Conservation (phyloP, 2,888 invertebrate species). For the Orthonevra nobilis region DNA sequence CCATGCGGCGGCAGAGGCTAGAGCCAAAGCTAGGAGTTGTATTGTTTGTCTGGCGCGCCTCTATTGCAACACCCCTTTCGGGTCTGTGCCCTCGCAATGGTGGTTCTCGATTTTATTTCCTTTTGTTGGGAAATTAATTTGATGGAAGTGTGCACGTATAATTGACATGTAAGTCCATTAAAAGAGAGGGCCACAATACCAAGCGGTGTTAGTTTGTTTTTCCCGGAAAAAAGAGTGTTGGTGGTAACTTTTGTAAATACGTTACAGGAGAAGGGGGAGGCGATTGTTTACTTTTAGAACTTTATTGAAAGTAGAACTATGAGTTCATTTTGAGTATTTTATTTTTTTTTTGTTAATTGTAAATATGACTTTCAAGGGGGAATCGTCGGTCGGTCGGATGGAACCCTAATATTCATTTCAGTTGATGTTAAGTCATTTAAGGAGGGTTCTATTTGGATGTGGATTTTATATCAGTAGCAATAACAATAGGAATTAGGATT, state of each 20-base stretch:
- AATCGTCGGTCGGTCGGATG: too few species aligned
- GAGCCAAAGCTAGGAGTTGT: neutral
- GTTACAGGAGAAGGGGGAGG: conserved; percentile 2
- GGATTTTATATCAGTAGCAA: too few species aligned
- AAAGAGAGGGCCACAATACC: neutral
- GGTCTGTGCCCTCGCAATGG: neutral
- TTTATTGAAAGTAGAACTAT: too few species aligned
- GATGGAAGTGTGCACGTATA: conserved; percentile 39
- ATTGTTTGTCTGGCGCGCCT: conserved; percentile 48
- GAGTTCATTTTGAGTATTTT: too few species aligned
- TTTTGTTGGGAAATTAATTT: conserved; percentile 34
- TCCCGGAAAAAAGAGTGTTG: conserved; percentile 1
- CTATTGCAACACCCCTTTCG: conserved; percentile 24
- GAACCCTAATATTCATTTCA: too few species aligned
- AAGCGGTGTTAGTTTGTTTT: conserved; percentile 3
- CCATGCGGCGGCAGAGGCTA: neutral
- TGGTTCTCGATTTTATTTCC: neutral
- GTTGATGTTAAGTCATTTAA: too few species aligned
- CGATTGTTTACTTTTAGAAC: conserved; percentile 36
- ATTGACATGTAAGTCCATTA: conserved; percentile 56
- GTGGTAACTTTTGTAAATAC: conserved; percentile 17
- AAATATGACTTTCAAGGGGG: too few species aligned
- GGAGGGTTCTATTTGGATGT: too few species aligned
- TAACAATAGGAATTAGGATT: too few species aligned
- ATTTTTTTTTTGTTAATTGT: too few species aligned